These are phyloP conservation scores for Syrista parreyssii DNA, from an alignment of 2,888 invertebrate species.

Conservation along the genomic window DNA sequence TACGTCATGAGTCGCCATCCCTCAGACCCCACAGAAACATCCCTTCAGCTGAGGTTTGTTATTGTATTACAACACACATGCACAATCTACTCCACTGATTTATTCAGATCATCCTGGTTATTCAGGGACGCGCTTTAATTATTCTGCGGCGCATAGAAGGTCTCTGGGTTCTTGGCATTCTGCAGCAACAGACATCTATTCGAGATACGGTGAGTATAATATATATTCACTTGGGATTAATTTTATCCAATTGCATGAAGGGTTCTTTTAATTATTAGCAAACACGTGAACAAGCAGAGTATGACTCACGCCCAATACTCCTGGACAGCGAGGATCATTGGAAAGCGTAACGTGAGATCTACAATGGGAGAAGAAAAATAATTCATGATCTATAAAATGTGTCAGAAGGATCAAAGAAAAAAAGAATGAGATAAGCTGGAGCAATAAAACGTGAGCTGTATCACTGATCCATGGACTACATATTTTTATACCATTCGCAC, in stretches of 20 bases:
- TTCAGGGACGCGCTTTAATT: background rate
- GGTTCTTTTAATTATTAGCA: background rate
- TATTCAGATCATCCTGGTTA: background rate
- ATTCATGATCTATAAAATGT: background rate
- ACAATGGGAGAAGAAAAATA: background rate
- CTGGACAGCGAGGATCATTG: background rate
- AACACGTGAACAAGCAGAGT: background rate
- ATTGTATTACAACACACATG: background rate
- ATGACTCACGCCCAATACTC: background rate
- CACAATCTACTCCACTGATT: background rate
- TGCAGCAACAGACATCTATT: background rate
- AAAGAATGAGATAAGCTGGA: background rate
- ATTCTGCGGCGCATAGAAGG: background rate
- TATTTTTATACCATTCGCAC: background rate
- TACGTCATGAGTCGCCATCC: background rate
- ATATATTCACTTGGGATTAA: background rate
- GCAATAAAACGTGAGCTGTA: background rate
- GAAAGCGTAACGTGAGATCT: background rate
- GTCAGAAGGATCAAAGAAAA: background rate
- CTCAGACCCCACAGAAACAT: background rate
- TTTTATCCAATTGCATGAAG: background rate
- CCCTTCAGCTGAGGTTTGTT: background rate
- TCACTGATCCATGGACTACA: background rate
- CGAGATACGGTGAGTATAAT: background rate
- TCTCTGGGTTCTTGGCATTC: background rate